Evolutionary conservation across 1,140 invertebrate species (phyloP).

Genomic region (Drosophila littoralis): DNA sequence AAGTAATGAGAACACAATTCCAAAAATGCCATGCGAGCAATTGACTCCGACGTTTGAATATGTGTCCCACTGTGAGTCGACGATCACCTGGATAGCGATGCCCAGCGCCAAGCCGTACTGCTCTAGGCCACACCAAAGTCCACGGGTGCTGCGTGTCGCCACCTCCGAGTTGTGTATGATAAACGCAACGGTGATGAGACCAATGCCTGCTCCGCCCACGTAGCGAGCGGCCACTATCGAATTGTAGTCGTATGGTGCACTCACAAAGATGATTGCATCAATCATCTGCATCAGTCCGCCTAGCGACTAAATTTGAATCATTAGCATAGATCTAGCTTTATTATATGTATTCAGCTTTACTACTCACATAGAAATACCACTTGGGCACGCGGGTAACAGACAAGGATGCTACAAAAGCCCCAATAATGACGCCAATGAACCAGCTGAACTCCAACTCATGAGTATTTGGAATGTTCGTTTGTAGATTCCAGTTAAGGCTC

Average conservation of each 20-base stretch:
- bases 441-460: conserved; percentile 44
- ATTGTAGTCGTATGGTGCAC: conserved; percentile 30
- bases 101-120: conserved; percentile 50
- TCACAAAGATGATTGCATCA: conserved; percentile 50
- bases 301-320: conserved; percentile 1
- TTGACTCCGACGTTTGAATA: conserved; percentile 34
- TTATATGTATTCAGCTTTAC: not conserved
- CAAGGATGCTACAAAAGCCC: conserved; percentile 38
- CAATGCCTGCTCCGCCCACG: conserved; percentile 53
- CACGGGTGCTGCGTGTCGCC: conserved; percentile 29
- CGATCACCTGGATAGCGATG: conserved; percentile 65
- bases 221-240: conserved; percentile 54
- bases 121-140: conserved; percentile 34
- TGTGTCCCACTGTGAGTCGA: conserved; percentile 41
- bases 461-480: not conserved
- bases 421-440: conserved; percentile 57
- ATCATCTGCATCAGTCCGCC: conserved; percentile 37
- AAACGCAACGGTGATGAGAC: conserved; percentile 44
- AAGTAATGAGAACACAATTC: conserved; percentile 53
- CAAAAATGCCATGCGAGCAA: conserved; percentile 65
- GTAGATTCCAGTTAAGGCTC: conserved; percentile 40
- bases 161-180: conserved; percentile 57
- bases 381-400: conserved; percentile 30
- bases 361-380: conserved; percentile 47
- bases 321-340: not conserved